phyloP scores from a whole-genome alignment of 2,888 invertebrate genomes.

The Priapulus caudatus region DNA sequence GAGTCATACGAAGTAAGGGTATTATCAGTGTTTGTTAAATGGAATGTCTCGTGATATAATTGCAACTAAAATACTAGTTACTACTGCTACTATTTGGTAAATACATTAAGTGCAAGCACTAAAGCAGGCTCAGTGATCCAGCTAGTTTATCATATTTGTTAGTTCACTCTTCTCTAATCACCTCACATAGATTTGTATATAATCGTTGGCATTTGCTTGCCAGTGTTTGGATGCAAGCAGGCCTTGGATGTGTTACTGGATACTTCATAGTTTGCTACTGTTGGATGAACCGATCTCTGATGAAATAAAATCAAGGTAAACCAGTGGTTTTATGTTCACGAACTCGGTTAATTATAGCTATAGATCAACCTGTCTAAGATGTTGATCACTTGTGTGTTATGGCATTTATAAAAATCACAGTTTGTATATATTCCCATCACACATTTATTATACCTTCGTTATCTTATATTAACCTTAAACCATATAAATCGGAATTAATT shows the following conservation, averaged over 20 bases:
- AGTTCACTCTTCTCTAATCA: not conserved
- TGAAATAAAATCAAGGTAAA: conserved; percentile 33
- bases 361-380: too few species aligned
- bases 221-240: conserved; percentile 81
- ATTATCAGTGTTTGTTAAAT: conserved; percentile 14
- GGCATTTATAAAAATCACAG: too few species aligned
- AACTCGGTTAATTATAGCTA: not conserved
- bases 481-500: too few species aligned
- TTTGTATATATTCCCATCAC: not conserved
- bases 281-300: conserved; percentile 52
- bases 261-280: conserved; percentile 72
- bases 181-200: conserved; percentile 12
- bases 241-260: conserved; percentile 97
- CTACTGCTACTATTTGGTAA: too few species aligned
- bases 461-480: conserved; percentile 22
- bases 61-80: too few species aligned
- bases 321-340: conserved; percentile 8
- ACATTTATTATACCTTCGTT: conserved; percentile 6
- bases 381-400: too few species aligned
- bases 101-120: too few species aligned
- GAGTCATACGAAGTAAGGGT: conserved; percentile 51
- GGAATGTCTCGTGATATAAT: too few species aligned
- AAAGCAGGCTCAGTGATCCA: too few species aligned
- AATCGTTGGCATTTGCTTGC: conserved; percentile 4
- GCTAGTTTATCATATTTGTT: conserved; percentile 2